Evolutionary conservation across 2,113 vertebrate species (phyloP).

Genomic region (Rhea pennata): DNA sequence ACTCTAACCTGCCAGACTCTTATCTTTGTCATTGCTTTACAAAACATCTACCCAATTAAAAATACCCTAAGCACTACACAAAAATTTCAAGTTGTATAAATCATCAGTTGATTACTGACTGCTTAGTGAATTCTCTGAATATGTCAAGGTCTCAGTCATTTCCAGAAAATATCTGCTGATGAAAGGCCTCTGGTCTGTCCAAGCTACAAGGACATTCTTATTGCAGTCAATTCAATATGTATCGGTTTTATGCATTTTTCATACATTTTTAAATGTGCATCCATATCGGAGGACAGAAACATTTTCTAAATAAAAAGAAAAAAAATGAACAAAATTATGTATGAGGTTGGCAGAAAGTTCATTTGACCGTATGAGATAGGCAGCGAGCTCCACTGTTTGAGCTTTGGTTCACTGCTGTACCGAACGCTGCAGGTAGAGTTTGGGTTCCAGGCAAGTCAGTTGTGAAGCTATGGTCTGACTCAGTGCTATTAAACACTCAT

Average conservation of each 20-base stretch:
- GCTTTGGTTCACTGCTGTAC: not conserved
- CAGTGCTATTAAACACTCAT: not conserved
- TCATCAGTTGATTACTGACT: not conserved
- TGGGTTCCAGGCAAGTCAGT: not conserved
- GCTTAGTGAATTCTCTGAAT: not conserved
- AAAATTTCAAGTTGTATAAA: not conserved
- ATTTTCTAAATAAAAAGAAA: not conserved
- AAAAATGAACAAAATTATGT: not conserved
- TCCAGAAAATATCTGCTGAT: not conserved
- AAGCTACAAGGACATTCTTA: not conserved
- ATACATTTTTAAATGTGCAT: not conserved
- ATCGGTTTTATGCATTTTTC: not conserved
- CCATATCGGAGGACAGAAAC: not conserved
- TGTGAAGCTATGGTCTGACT: not conserved
- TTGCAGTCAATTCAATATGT: not conserved
- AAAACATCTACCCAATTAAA: not conserved
- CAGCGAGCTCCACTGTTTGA: not conserved
- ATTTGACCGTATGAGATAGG: not conserved
- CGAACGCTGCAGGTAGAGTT: not conserved
- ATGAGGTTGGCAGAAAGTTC: not conserved
- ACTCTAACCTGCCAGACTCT: not conserved
- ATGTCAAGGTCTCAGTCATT: not conserved
- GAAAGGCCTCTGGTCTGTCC: not conserved
- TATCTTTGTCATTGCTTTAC: not conserved
- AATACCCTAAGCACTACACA: not conserved